Evolutionary conservation across 2,113 vertebrate species (phyloP).

Genomic region (Uria lomvia): DNA sequence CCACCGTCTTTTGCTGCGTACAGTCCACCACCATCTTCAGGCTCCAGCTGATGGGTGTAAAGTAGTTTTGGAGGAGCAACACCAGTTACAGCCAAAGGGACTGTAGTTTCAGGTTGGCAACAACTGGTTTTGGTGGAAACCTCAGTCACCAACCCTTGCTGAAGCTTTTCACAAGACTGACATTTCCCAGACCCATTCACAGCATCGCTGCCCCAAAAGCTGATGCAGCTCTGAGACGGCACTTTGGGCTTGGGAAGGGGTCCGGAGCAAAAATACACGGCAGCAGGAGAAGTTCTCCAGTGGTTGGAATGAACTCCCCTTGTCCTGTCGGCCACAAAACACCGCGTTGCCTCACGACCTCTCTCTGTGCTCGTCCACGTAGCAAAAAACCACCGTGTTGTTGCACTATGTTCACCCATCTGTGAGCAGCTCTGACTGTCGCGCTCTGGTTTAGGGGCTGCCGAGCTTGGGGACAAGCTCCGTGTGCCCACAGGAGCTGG

Average conservation of each 20-base stretch:
- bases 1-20: background rate
- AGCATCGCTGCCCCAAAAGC: background rate
- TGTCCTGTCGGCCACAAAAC: background rate
- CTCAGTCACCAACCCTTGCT: background rate
- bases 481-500: background rate
- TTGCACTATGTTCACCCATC: background rate
- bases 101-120: background rate
- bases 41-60: background rate
- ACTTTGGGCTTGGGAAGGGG: background rate
- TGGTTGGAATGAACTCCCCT: background rate
- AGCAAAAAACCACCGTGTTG: fast-evolving
- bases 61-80: background rate
- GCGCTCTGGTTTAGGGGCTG: background rate
- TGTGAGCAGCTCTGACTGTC: background rate
- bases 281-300: background rate
- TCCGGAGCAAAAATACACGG: background rate
- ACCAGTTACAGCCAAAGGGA: background rate
- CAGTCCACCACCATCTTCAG: background rate
- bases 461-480: background rate
- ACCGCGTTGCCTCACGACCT: fast-evolving
- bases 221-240: fast-evolving
- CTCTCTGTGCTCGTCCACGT: fast-evolving
- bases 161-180: background rate
- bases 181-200: background rate
- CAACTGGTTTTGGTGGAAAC: background rate